Conservation (phyloP, 2,113 vertebrate species). For the Delphinapterus leucas region DNA sequence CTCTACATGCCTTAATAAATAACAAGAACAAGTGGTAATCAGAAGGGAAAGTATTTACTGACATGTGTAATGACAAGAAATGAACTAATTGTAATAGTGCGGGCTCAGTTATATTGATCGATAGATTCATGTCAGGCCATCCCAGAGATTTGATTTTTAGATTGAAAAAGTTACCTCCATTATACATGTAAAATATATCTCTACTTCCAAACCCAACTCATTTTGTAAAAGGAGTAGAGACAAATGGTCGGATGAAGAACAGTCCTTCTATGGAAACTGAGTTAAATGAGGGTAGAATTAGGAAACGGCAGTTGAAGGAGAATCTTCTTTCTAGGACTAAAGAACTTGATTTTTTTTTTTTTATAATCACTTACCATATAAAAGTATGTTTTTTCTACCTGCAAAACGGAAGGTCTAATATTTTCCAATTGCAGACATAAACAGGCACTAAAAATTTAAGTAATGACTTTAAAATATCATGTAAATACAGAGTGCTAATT, state of each 20-base stretch:
- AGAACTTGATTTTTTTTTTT: neutral
- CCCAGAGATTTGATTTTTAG: conserved; percentile 25
- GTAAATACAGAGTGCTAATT: neutral
- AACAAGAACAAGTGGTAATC: neutral
- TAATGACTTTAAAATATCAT: conserved; percentile 7
- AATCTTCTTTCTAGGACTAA: neutral
- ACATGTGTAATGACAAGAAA: conserved; percentile 6
- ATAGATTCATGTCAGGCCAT: conserved; percentile 4
- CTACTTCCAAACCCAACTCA: neutral
- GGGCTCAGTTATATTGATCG: neutral
- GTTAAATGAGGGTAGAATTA: neutral
- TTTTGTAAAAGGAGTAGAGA: conserved; percentile 12
- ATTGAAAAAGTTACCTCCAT: neutral
- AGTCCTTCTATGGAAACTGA: neutral
- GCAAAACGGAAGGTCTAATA: neutral
- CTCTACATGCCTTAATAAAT: neutral
- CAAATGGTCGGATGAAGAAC: neutral
- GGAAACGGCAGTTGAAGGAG: neutral
- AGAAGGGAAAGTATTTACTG: conserved; percentile 16
- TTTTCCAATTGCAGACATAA: conserved; percentile 10
- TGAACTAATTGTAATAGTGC: conserved; percentile 22
- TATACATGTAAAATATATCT: neutral
- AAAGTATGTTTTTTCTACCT: neutral
- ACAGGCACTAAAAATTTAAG: neutral
- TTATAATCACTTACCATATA: neutral